Conservation (phyloP, 2,888 invertebrate genomes). For the Himalopsyche kuldschensis region DNA sequence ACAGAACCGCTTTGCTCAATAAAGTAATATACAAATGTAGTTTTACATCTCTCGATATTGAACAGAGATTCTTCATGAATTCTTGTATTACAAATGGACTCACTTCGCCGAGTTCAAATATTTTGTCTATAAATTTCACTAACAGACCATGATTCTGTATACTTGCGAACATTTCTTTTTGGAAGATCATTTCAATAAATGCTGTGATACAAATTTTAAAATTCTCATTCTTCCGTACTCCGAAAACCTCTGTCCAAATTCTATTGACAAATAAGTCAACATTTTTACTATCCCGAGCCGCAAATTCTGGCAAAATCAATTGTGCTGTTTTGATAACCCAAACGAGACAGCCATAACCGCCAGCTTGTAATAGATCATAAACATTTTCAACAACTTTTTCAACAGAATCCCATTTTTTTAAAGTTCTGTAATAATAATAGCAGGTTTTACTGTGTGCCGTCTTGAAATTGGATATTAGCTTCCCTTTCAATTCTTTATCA, state of each 20-base stretch:
- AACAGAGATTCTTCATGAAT: conserved; percentile 45
- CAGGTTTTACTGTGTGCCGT: conserved; percentile 49
- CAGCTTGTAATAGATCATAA: conserved; percentile 51
- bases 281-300: neutral
- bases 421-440: conserved; percentile 42
- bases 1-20: conserved; percentile 54
- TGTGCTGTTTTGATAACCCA: conserved; percentile 51
- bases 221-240: conserved; percentile 53
- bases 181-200: conserved; percentile 48
- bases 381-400: conserved; percentile 45
- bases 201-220: conserved; percentile 52
- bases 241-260: conserved; percentile 55
- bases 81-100: conserved; percentile 49
- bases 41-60: neutral
- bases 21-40: conserved; percentile 49
- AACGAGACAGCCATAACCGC: conserved; percentile 54
- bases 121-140: conserved; percentile 42
- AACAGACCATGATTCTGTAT: conserved; percentile 6
- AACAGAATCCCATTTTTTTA: conserved; percentile 36
- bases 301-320: conserved; percentile 44
- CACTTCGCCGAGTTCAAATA: conserved; percentile 50
- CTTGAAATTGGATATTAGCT: conserved; percentile 44
- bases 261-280: conserved; percentile 47
- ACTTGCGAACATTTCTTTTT: conserved; percentile 6
- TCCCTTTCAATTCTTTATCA: conserved; percentile 13